phyloP scores from a whole-genome alignment of 1,140 invertebrate species.

The Cyclina sinensis region DNA sequence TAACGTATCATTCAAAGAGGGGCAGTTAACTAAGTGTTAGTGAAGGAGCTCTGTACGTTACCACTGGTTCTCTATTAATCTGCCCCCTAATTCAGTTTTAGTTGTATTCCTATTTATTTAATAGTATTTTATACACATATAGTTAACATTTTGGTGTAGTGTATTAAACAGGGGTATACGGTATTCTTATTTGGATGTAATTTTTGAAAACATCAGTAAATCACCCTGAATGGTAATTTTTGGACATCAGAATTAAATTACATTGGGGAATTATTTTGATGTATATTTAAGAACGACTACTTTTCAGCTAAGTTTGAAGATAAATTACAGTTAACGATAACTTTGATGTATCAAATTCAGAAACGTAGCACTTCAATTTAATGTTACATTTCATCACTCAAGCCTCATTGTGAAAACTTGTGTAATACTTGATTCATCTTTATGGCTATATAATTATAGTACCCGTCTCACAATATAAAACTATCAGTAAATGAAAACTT shows the following conservation, averaged over 20 bases:
- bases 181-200: not conserved
- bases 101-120: too few relatives aligned
- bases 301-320: not conserved
- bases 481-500: too few relatives aligned
- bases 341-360: constrained; percentile 20
- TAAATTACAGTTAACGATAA: too few relatives aligned
- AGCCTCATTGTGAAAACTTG: not conserved
- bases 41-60: too few relatives aligned
- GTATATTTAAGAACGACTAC: not conserved
- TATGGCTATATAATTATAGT: not conserved
- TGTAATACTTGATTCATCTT: not conserved
- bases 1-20: too few relatives aligned
- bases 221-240: not conserved
- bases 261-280: not conserved
- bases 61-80: too few relatives aligned
- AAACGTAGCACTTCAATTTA: not conserved
- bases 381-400: not conserved
- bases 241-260: constrained; percentile 2
- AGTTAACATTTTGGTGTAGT: too few relatives aligned
- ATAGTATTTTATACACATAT: too few relatives aligned
- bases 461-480: too few relatives aligned
- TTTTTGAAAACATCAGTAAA: constrained; percentile 2
- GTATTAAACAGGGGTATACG: too few relatives aligned
- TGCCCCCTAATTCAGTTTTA: too few relatives aligned
- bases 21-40: too few relatives aligned